Base-by-base conservation (phyloP, 2,888 invertebrate species). In the Eristalinus aeneus region DNA sequence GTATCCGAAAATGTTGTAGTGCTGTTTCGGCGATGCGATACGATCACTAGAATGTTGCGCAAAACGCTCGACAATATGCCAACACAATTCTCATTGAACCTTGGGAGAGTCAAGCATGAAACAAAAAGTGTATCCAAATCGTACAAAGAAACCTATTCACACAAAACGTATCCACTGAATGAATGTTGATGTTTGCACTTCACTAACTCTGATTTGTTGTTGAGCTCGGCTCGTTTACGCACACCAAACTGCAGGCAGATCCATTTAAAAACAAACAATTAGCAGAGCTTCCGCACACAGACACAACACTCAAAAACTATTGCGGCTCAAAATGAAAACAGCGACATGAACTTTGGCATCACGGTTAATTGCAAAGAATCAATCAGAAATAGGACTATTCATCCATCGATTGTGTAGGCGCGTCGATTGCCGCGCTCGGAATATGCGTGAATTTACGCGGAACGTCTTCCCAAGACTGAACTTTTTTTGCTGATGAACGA, bases 381-480 rank as follows among this genome's bases (percentile, higher is more conserved):
- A 34, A 36, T 27, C 46, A 60, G 12, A 53, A 72, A 53, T 72
- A 65, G 27, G 34, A 80, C 8, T 64, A 61, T 31, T n/a, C 46
- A 58, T 46, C 46, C n/a, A 46, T 46, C 64, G 61, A 54, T 75
- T 76, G 46, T 31, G 36, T 75, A 79, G 22, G 36, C 72, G 75
- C 60, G 16, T 36, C 67, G 46, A 67, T 22, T 67, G 68, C 76
- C 71, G 82, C 89, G 86, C 81, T 75, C 71, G 64, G 69, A 89
- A 85, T 89, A 90, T 89, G 90, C 90, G 90, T 90, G 90, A 89
- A 89, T 89, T 89, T 90, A 89, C 90, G 89, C 90, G 90, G 89
- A 90, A 89, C 89, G 89, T 89, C 90, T 90, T 90, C 89, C 90
- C 89, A 89, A 90, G 89, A 90, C 91, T 91, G 90, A 90, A 90